Percentiles rank a stretch among this genome's conserved stretches.
Evolutionary conservation across 1,140 invertebrate species (phyloP).

Genomic region (Calliopsis andreniformis): DNA sequence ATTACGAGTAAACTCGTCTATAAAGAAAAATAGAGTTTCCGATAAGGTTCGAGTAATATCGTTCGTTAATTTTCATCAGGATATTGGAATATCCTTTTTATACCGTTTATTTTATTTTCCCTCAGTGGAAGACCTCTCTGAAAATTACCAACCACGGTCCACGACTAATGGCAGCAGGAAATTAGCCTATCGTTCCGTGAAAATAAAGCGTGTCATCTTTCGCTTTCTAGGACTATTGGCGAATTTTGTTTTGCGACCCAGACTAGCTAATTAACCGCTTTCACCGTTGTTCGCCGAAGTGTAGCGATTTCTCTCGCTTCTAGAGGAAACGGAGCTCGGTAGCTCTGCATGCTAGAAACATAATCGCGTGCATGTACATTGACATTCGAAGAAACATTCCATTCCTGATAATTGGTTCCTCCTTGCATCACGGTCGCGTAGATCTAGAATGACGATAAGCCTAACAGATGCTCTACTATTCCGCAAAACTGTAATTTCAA

Average conservation of each 20-base stretch:
- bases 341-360: background rate
- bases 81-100: too few relatives aligned
- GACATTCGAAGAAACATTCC: conserved; percentile 20
- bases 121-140: background rate
- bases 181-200: conserved; percentile 25
- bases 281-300: conserved; percentile 47
- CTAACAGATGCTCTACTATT: background rate
- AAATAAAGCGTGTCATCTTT: conserved; percentile 49
- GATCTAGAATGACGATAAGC: too few relatives aligned
- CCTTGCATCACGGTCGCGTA: background rate
- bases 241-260: conserved; percentile 47
- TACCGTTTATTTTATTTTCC: too few relatives aligned
- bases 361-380: background rate
- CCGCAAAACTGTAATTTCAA: background rate
- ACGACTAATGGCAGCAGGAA: conserved; percentile 26
- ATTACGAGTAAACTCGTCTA: too few relatives aligned
- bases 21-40: too few relatives aligned
- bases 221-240: conserved; percentile 43
- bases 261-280: conserved; percentile 45
- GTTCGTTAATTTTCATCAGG: too few relatives aligned
- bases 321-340: conserved; percentile 11
- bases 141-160: conserved; percentile 20
- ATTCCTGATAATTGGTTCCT: conserved; percentile 12
- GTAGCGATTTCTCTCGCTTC: conserved; percentile 43
- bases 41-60: too few relatives aligned